Conservation (phyloP, 1,140 invertebrate species). For the Drosophila sucinea region DNA sequence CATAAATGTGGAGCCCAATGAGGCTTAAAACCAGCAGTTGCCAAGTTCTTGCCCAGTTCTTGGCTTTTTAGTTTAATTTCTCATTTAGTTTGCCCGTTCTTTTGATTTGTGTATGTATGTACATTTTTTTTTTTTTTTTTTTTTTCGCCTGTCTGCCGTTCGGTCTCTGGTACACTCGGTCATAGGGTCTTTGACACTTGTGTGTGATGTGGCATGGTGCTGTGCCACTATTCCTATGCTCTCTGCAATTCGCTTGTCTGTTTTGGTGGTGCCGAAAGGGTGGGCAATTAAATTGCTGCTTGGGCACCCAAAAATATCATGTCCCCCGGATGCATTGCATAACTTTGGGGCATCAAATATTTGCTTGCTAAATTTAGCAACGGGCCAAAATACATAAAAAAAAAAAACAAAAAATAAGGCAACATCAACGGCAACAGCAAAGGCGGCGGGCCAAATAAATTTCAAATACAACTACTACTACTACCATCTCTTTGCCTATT, state of each 20-base stretch:
- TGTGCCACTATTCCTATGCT: not conserved
- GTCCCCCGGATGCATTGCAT: slow-evolving; percentile 68
- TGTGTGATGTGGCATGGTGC: slow-evolving; percentile 9
- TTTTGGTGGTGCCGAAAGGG: slow-evolving; percentile 2
- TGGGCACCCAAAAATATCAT: slow-evolving; percentile 60
- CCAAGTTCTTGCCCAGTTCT: slow-evolving; percentile 3
- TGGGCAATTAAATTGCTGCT: slow-evolving; percentile 67
- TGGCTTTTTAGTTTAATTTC: not conserved
- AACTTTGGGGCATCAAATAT: slow-evolving; percentile 63
- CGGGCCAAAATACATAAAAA: slow-evolving; percentile 63
- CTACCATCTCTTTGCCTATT: slow-evolving; percentile 37
- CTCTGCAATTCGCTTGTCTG: not conserved
- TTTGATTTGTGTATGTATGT: not conserved
- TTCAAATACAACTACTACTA: slow-evolving; percentile 36
- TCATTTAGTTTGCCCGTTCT: not conserved
- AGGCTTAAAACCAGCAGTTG: slow-evolving; percentile 7
- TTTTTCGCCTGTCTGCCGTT: slow-evolving; percentile 22
- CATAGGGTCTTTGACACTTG: slow-evolving; percentile 80
- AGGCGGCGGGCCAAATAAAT: slow-evolving; percentile 42
- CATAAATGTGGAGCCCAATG: not conserved
- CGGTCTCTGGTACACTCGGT: slow-evolving; percentile 70
- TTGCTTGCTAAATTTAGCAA: slow-evolving; percentile 74
- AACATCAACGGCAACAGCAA: slow-evolving; percentile 15
- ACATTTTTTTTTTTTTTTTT: slow-evolving; percentile 5
- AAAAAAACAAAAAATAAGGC: slow-evolving; percentile 40